phyloP scores from a whole-genome alignment of 2,113 vertebrate genomes.

The Ptilorrhoa leucosticta region DNA sequence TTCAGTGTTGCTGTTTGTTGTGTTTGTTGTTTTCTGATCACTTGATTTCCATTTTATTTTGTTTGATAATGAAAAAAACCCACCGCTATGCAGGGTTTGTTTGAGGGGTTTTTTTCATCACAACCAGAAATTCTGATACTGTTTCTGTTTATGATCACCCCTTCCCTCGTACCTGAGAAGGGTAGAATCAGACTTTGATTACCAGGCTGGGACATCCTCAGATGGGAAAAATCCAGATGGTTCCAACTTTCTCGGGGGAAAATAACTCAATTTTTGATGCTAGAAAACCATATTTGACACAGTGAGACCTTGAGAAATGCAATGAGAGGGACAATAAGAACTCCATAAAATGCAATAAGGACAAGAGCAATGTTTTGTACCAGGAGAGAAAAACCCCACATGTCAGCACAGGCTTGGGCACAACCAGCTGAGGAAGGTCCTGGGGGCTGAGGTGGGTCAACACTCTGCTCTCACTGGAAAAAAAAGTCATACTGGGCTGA shows the following conservation, averaged over 20 bases:
- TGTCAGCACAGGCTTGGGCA: background rate
- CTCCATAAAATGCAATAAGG: background rate
- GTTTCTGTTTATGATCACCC: background rate
- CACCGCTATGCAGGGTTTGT: background rate
- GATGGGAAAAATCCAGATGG: background rate
- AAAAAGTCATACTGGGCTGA: background rate
- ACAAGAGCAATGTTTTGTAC: background rate
- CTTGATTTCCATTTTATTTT: constrained; percentile 10
- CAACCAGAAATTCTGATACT: background rate
- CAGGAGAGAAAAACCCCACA: background rate
- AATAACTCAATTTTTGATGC: background rate
- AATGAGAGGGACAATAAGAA: background rate
- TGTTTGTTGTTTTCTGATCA: background rate
- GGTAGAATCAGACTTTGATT: background rate
- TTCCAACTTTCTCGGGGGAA: background rate
- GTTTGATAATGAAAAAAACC: background rate
- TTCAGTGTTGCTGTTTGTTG: background rate
- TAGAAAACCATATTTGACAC: background rate
- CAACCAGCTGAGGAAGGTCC: background rate
- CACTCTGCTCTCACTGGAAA: background rate
- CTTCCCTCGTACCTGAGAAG: background rate
- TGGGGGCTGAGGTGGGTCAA: background rate
- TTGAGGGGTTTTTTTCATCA: background rate
- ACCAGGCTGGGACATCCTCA: background rate
- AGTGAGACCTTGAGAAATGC: background rate